A percentile compares a stretch with the other conserved stretches of the same genome.
phyloP scores from a whole-genome alignment of 2,113 vertebrate genomes.

The Pelusios castaneus region DNA sequence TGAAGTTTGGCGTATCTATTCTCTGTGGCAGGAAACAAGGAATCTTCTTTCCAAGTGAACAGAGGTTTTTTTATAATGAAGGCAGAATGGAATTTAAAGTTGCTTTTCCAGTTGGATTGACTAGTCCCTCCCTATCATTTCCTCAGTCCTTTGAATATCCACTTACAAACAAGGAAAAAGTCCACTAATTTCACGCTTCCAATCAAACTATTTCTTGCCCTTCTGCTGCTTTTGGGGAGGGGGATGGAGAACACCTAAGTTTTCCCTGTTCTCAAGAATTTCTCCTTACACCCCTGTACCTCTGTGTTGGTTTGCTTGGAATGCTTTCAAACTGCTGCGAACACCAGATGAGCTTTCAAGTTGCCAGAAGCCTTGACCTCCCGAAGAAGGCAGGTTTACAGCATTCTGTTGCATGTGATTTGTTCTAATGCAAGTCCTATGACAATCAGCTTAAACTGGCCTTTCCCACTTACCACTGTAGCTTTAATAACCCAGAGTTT shows the following conservation, averaged over 20 bases:
- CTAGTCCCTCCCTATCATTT: not conserved
- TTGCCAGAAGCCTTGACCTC: not conserved
- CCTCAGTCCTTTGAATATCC: not conserved
- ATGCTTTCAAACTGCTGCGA: not conserved
- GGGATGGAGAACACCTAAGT: not conserved
- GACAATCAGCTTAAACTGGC: not conserved
- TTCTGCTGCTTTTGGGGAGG: not conserved
- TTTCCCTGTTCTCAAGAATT: not conserved
- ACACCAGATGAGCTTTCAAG: not conserved
- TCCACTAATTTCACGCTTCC: not conserved
- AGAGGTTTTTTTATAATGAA: not conserved
- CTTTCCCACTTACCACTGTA: accelerated
- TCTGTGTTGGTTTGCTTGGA: not conserved
- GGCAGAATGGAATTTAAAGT: not conserved
- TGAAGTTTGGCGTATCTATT: not conserved
- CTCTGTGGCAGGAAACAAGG: not conserved
- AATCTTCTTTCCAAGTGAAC: accelerated
- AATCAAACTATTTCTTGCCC: not conserved
- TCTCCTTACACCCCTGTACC: not conserved
- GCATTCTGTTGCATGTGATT: accelerated
- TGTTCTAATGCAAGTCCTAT: not conserved
- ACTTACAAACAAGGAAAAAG: not conserved
- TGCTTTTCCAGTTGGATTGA: not conserved
- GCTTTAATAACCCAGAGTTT: not conserved
- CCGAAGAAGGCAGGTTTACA: accelerated